phyloP scores from a whole-genome alignment of 2,888 invertebrate genomes.

The Ochropleura plecta region DNA sequence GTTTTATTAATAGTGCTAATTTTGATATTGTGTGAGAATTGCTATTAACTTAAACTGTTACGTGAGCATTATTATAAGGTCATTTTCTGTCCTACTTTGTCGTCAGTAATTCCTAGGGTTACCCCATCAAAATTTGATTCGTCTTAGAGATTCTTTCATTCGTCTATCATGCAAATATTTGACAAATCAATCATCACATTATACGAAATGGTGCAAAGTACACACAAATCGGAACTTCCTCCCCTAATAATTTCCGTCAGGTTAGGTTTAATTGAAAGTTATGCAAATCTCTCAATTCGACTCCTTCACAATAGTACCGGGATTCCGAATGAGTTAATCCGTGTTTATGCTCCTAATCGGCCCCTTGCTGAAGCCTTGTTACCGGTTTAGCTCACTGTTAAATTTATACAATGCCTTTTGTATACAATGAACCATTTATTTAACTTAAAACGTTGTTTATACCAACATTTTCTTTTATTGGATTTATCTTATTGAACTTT shows the following conservation, averaged over 20 bases:
- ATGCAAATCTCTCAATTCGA: slow-evolving; percentile 90
- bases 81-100: background rate
- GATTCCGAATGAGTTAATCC: slow-evolving; percentile 91
- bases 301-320: slow-evolving; percentile 89
- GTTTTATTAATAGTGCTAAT: slow-evolving; percentile 40
- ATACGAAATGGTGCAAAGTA: slow-evolving; percentile 56
- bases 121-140: background rate
- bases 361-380: slow-evolving; percentile 88
- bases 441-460: slow-evolving; percentile 80
- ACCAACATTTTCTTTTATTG: slow-evolving; percentile 75
- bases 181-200: slow-evolving; percentile 36
- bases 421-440: slow-evolving; percentile 84
- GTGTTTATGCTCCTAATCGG: slow-evolving; percentile 90
- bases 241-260: slow-evolving; percentile 88
- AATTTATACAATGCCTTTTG: slow-evolving; percentile 88
- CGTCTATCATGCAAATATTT: background rate
- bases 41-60: slow-evolving; percentile 15
- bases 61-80: slow-evolving; percentile 17
- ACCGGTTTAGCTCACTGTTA: slow-evolving; percentile 87
- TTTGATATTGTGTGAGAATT: slow-evolving; percentile 26
- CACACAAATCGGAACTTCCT: slow-evolving; percentile 80
- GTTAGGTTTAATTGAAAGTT: slow-evolving; percentile 90
- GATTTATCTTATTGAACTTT: slow-evolving; percentile 68
- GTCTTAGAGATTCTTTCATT: background rate
- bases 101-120: background rate